These are phyloP conservation scores for Notothenia rossii DNA, from an alignment of 2,113 vertebrate species.

Conservation along the genomic window DNA sequence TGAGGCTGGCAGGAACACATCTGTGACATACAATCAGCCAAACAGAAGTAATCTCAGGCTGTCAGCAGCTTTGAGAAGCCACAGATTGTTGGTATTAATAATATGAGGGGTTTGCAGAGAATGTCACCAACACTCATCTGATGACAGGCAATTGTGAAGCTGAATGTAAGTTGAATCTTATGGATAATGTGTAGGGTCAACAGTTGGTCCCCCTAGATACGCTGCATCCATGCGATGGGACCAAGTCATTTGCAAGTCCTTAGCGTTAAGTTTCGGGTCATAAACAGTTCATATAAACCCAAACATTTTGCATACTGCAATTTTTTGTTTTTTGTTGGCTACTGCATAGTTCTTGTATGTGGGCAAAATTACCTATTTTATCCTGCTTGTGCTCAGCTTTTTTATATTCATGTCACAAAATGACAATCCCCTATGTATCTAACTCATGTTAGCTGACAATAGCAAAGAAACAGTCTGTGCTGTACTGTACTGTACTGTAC, in stretches of 20 bases:
- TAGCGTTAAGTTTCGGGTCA: too few relatives aligned
- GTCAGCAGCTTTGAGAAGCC: conserved; percentile 2
- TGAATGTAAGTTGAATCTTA: conserved; percentile 1
- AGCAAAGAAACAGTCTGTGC: background rate
- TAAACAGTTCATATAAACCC: too few relatives aligned
- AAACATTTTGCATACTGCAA: too few relatives aligned
- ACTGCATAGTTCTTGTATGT: too few relatives aligned
- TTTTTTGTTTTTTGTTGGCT: too few relatives aligned
- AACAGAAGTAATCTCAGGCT: background rate
- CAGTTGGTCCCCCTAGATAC: background rate
- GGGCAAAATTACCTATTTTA: too few relatives aligned
- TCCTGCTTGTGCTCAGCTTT: too few relatives aligned
- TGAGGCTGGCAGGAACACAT: background rate
- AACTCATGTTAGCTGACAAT: background rate
- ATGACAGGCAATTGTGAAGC: background rate
- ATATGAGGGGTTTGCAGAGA: background rate
- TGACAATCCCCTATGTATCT: conserved; percentile 14
- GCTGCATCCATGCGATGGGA: background rate
- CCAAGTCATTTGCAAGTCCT: too few relatives aligned
- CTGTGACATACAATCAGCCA: conserved; percentile 2
- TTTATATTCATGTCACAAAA: background rate
- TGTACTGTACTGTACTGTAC: background rate
- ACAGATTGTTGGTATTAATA: conserved; percentile 13
- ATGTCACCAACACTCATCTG: conserved; percentile 13
- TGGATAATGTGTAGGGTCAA: background rate